Evolutionary conservation across 2,113 vertebrate genomes (phyloP).

Genomic region (Pycnonotus jocosus): DNA sequence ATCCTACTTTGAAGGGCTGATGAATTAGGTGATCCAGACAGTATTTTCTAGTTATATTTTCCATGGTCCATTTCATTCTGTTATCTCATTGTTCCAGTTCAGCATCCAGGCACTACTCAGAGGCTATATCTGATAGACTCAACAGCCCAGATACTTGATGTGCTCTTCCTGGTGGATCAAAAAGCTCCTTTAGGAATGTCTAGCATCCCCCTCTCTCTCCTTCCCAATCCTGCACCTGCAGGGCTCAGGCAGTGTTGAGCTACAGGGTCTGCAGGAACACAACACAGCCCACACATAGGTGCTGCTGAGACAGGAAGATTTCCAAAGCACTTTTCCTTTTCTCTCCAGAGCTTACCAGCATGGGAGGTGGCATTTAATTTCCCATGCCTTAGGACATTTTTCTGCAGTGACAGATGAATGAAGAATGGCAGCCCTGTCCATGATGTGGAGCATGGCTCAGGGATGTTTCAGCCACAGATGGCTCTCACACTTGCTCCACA

Average conservation of each 20-base stretch:
- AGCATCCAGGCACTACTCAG: neutral
- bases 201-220: neutral
- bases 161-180: neutral
- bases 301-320: neutral
- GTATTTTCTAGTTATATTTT: constrained; percentile 20
- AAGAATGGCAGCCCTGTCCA: neutral
- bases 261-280: neutral
- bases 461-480: neutral
- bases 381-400: neutral
- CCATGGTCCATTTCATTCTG: neutral
- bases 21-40: constrained; percentile 20
- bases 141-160: neutral
- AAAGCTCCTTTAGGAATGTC: neutral
- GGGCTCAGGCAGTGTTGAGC: rapidly evolving
- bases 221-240: neutral
- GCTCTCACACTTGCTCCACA: neutral
- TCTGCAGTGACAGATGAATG: neutral
- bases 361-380: neutral
- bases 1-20: constrained; percentile 8
- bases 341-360: neutral
- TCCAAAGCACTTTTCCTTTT: neutral
- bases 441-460: neutral
- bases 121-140: neutral
- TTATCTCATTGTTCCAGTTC: constrained; percentile 38
- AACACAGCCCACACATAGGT: neutral